Conservation (phyloP, 1,140 invertebrate genomes). For the Caenorhabditis elegans region DNA sequence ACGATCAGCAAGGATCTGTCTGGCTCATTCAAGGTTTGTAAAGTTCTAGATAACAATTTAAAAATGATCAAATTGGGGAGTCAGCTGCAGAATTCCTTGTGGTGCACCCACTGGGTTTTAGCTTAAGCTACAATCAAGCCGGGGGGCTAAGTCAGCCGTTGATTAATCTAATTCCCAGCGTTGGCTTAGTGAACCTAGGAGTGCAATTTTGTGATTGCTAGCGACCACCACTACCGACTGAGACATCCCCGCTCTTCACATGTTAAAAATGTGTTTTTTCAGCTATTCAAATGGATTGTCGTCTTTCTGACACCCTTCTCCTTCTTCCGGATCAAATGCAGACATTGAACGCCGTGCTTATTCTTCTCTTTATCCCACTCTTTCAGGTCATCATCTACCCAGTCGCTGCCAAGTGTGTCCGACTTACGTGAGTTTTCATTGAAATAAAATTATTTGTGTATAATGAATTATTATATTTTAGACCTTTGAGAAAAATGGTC, state of each 20-base stretch:
- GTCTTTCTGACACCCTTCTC: slow-evolving; percentile 50
- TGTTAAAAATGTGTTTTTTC: no score
- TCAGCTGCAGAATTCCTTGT: no score
- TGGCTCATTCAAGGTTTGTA: slow-evolving; percentile 53
- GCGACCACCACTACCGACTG: no score
- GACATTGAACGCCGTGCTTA: slow-evolving; percentile 67
- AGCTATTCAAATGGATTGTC: slow-evolving; percentile 58
- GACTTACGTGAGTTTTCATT: slow-evolving; percentile 45
- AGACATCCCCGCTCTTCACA: no score
- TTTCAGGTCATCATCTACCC: slow-evolving; percentile 53
- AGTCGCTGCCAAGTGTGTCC: slow-evolving; percentile 39
- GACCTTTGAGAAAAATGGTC: slow-evolving; percentile 77
- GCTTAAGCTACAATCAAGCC: no score
- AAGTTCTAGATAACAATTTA: no score
- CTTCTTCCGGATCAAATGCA: slow-evolving; percentile 87
- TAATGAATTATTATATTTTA: slow-evolving; percentile 42
- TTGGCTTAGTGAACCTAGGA: no score
- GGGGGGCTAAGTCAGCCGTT: no score
- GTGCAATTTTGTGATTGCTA: no score
- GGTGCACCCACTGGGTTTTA: no score
- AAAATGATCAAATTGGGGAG: no score
- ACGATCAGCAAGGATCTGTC: slow-evolving; percentile 68
- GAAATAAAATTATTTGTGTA: not conserved
- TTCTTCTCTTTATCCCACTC: slow-evolving; percentile 60
- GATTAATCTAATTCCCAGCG: no score